Percentiles rank a stretch among this genome's conserved stretches.
These are phyloP conservation scores for Subacronicta megacephala DNA, from an alignment of 2,888 invertebrate genomes.

Conservation along the genomic window DNA sequence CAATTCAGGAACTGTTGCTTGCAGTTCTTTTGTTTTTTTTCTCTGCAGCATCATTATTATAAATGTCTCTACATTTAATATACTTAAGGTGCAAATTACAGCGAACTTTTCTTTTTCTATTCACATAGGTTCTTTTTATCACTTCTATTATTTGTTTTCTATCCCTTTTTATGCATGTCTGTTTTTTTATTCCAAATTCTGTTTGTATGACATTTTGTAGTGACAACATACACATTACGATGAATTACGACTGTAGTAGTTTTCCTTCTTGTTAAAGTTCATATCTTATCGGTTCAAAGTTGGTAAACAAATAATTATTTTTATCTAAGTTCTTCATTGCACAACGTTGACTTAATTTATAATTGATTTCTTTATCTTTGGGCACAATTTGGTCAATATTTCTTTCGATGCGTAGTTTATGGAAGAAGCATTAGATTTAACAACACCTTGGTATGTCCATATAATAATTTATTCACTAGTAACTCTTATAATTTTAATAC, in stretches of 20 bases:
- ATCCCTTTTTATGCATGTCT: neutral
- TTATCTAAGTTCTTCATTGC: conserved; percentile 43
- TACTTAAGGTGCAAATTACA: no score
- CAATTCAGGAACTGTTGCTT: neutral
- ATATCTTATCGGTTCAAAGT: conserved; percentile 43
- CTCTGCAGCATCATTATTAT: no score
- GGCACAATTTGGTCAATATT: conserved; percentile 6
- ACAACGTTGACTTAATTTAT: conserved; percentile 29
- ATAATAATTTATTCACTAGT: no score
- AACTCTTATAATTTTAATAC: no score
- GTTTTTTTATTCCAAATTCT: neutral
- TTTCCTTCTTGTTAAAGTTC: conserved; percentile 28
- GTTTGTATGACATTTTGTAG: conserved; percentile 5
- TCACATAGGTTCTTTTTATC: no score
- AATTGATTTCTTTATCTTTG: conserved; percentile 22
- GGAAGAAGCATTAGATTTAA: no score
- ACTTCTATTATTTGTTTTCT: neutral
- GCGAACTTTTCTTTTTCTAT: no score
- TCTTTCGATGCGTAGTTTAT: neutral
- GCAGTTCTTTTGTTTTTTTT: no score
- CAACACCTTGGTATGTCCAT: no score
- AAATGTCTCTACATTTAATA: no score
- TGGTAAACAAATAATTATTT: conserved; percentile 44
- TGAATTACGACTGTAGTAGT: conserved; percentile 22
- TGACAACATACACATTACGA: conserved; percentile 8